Evolutionary conservation across 2,797 vertebrate genomes (phyloP), one percentile per base, ranked within the genome.

Genomic region (Platyrinchus mystaceus): DNA sequence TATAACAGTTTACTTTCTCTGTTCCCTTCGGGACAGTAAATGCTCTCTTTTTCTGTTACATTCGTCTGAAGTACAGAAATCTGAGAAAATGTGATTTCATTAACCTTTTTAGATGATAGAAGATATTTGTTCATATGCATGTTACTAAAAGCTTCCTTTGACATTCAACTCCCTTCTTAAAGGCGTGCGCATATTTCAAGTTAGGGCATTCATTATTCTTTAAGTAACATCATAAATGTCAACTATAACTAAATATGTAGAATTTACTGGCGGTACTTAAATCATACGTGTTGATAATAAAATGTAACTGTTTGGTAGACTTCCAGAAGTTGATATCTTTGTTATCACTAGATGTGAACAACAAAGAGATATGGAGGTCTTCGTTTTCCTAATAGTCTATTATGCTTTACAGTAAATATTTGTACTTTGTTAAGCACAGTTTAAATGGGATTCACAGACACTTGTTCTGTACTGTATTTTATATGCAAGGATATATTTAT

Each of bases 191-290:
- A 28, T 92, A 76, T 89, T 96, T 95, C 73, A 79, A 79, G 82
- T 88, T 89, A 73, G 86, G 79, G 82, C 83, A 78, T 87, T 96
- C 91, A 76, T 94, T 92, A 85, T 95, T 91, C 84, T 86, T 79
- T 68, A 93, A 92, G 79, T 73, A 94, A 88, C 37, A 91, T 88
- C 62, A 53, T 96, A 94, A 93, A 90, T 79, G 83, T 88, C 94
- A 96, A 6, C 73, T 43, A 1, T 84, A 94, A 93, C 89, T 80
- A 92, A 96, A 96, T 81, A 79, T 0, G 0, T 39, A 46, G 66
- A 69, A 91, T 91, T 94, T 96, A 91, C 78, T 94, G 77, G 74
- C 70, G 88, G 56, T 76, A 63, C 77, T 94, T 94, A 84, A 92
- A 84, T 86, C 76, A 90, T 90, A 76, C 0, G 0, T 95, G 89